Evolutionary conservation across 2,797 vertebrate species (phyloP).

Genomic region (Cirrhinus molitorella): DNA sequence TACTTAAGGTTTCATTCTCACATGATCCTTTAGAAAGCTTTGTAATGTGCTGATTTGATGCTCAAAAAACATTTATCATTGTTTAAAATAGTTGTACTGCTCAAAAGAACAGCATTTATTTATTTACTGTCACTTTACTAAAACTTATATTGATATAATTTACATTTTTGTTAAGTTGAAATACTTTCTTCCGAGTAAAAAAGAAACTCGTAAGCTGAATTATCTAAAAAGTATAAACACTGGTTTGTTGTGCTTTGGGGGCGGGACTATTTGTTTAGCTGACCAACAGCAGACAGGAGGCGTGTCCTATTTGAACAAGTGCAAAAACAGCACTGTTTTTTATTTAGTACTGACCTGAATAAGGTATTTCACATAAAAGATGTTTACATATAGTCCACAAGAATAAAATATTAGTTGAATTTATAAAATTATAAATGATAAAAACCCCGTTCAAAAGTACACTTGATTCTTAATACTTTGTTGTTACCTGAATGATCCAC

Average conservation of each 20-base stretch:
- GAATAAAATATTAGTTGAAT: too few relatives aligned
- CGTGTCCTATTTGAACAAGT: too few relatives aligned
- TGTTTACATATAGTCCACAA: too few relatives aligned
- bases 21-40: background rate
- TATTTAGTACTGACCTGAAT: too few relatives aligned
- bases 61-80: background rate
- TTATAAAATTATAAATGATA: too few relatives aligned
- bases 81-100: background rate
- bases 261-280: background rate
- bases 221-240: background rate
- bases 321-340: too few relatives aligned
- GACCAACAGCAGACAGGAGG: background rate
- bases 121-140: background rate
- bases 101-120: background rate
- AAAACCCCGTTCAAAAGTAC: too few relatives aligned
- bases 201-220: background rate
- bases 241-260: background rate
- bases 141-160: background rate
- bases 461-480: too few relatives aligned
- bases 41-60: background rate
- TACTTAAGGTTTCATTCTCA: too few relatives aligned
- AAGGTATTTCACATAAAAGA: too few relatives aligned
- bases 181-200: background rate
- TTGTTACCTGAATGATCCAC: too few relatives aligned
- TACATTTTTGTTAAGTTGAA: background rate